Evolutionary conservation across 37 sponge, comb jelly and placozoan species (phyloP).

Genomic region (Theonella swinhoei): DNA sequence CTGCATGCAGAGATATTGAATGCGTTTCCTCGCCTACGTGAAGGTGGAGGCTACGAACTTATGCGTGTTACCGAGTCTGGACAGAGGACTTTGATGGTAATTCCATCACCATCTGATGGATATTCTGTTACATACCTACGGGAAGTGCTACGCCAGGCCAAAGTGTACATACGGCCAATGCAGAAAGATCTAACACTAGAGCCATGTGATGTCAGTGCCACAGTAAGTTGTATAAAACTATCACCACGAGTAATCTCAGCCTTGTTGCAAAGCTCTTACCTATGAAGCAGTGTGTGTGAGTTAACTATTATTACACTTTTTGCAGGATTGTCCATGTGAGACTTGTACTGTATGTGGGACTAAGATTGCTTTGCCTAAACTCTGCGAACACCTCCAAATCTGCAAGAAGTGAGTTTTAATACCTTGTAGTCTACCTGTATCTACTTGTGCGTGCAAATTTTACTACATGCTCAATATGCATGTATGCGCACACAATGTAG

Average conservation of each 20-base stretch:
- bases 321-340: background rate
- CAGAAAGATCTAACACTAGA: background rate
- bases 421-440: too few relatives aligned
- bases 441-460: too few relatives aligned
- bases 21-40: constrained; percentile 12
- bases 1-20: constrained; percentile 3
- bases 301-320: background rate
- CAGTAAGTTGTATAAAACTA: background rate
- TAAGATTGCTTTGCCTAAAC: background rate
- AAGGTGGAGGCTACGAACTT: background rate
- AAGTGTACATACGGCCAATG: background rate
- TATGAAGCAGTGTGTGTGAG: too few relatives aligned
- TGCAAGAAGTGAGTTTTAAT: background rate
- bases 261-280: too few relatives aligned
- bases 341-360: background rate
- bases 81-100: background rate
- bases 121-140: background rate
- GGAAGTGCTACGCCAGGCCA: background rate
- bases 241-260: too few relatives aligned
- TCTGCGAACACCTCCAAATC: background rate
- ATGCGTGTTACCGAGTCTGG: background rate
- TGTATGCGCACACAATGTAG: too few relatives aligned
- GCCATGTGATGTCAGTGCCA: background rate
- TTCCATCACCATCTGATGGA: background rate
- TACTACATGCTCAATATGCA: too few relatives aligned